These are phyloP conservation scores for Lasioglossum marginatum DNA, from an alignment of 2,888 invertebrate species.

Conservation along the genomic window DNA sequence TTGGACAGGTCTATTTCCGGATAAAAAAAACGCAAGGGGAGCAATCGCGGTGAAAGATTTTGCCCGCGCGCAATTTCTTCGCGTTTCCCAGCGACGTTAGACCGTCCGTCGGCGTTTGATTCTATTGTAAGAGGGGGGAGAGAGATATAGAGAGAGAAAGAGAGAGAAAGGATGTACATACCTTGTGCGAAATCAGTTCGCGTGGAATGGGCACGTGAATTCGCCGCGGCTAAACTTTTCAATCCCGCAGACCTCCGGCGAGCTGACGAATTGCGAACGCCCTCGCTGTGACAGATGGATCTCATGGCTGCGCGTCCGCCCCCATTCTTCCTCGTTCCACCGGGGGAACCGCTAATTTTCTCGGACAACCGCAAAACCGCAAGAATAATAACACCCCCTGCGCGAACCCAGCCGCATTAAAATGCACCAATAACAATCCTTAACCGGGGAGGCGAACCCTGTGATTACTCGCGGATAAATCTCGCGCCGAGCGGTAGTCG, in stretches of 20 bases:
- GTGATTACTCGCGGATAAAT: conserved; percentile 80
- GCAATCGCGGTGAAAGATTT: background rate
- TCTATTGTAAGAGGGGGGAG: background rate
- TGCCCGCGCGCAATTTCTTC: background rate
- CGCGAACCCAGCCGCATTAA: conserved; percentile 74
- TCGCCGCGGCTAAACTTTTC: conserved; percentile 68
- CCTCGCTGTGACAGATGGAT: conserved; percentile 78
- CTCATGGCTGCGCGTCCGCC: conserved; percentile 66
- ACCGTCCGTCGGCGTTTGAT: background rate
- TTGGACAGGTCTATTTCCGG: background rate
- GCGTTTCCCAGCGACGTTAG: background rate
- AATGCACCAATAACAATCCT: conserved; percentile 80
- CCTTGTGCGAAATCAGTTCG: conserved; percentile 41
- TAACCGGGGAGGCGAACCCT: conserved; percentile 68
- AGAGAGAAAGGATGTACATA: background rate
- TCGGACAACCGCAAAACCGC: conserved; percentile 81
- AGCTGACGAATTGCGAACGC: conserved; percentile 74
- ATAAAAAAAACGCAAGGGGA: background rate
- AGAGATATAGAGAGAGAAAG: background rate
- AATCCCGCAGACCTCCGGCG: conserved; percentile 56
- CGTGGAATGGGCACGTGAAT: conserved; percentile 54
- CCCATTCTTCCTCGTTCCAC: conserved; percentile 57
- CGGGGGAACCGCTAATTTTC: conserved; percentile 78
- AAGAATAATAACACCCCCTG: conserved; percentile 79
- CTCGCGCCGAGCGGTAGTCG: conserved; percentile 78